Evolutionary conservation across 2,888 invertebrate genomes (phyloP).

Genomic region (Drosophila macrothrix): DNA sequence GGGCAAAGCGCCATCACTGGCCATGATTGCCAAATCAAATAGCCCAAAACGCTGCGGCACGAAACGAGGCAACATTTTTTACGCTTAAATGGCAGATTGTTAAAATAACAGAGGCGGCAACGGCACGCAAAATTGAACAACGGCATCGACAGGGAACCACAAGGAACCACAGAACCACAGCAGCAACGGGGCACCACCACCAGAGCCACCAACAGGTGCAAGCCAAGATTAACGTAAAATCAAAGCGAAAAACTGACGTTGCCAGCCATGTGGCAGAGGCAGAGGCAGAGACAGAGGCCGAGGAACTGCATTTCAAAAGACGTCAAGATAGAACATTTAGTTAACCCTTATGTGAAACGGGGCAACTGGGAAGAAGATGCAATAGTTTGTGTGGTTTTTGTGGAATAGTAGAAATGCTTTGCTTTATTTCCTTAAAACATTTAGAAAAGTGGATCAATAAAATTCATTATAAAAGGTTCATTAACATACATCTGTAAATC

Average conservation of each 20-base stretch:
- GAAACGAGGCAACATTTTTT: slow-evolving; percentile 82
- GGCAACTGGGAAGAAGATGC: no score
- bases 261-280: slow-evolving; percentile 49
- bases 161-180: slow-evolving; percentile 47
- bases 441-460: no score
- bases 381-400: background rate
- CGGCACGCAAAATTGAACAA: slow-evolving; percentile 80
- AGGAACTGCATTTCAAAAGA: slow-evolving; percentile 35
- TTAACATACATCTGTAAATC: background rate
- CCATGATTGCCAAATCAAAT: slow-evolving; percentile 80
- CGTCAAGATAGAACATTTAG: slow-evolving; percentile 55
- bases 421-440: no score
- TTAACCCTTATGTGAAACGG: slow-evolving; percentile 46
- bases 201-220: slow-evolving; percentile 68
- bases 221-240: slow-evolving; percentile 77
- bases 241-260: slow-evolving; percentile 73
- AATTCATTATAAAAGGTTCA: background rate
- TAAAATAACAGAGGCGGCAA: slow-evolving; percentile 81
- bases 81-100: slow-evolving; percentile 82
- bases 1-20: slow-evolving; percentile 64
- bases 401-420: background rate
- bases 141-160: slow-evolving; percentile 65
- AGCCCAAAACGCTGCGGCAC: slow-evolving; percentile 78
- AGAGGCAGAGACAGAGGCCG: slow-evolving; percentile 3
- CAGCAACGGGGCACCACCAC: slow-evolving; percentile 20